Evolutionary conservation across 2,888 invertebrate species (phyloP), one percentile per base, ranked within the genome.

Genomic region (Torymus auratus): DNA sequence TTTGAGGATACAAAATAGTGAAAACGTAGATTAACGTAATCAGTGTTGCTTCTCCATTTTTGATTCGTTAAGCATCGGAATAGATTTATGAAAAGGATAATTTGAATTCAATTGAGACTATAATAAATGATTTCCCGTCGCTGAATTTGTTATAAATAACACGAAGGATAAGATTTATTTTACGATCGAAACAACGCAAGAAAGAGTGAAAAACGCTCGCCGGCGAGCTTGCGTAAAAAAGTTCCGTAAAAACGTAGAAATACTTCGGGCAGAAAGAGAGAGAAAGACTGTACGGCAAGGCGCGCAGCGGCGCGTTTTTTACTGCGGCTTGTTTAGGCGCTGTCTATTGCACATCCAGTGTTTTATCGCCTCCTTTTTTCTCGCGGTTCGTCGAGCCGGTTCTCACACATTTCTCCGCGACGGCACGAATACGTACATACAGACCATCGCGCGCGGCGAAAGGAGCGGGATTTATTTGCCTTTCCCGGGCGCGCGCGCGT

Each of bases 391-490:
- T 11, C 60, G 28, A 17, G 15, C 23, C n/a, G 71, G 68, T 82
- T 82, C 78, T 82, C 82, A 78, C 78, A 67, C 75, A 67, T 75
- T 75, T 72, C 72, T 75, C 61, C 69, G 15, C 53, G 11, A 58
- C 58, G 56, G 12, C 41, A 7, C 61, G 56, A n/a, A 50, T 62
- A 74, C 52, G 41, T 41, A 70, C n/a, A 5, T 50, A 53, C 7
- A 41, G n/a, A 56, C 58, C 15, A 58, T 58, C 15, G 41, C 68
- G 60, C 41, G 60, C 62, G 71, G 72, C 55, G 82, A 82, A 82
- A 82, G 76, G 76, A 69, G 71, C 7, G 52, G 74, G 81, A 81
- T 83, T 81, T 81, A 81, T 83, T 79, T 81, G 77, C 78, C 78
- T 82, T 82, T 78, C 77, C 15, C 82, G 70, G 28, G 56, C 75